Percentiles rank a stretch among this genome's conserved stretches.
Conservation (phyloP, 1,140 invertebrate genomes). For the Gryllus bimaculatus region DNA sequence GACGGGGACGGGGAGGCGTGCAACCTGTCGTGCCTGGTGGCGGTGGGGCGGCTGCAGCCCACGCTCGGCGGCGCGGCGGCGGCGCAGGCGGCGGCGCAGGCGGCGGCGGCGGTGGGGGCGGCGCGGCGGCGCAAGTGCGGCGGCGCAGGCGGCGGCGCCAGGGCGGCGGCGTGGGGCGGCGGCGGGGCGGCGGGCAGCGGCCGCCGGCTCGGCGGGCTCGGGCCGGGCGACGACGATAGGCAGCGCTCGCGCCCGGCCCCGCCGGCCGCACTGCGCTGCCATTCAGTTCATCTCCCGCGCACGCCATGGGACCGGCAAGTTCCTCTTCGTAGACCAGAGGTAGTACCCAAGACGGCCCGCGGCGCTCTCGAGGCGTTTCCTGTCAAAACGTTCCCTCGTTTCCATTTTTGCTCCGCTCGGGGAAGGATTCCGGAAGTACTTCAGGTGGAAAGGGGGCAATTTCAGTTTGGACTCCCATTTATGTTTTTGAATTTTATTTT, state of each 20-base stretch:
- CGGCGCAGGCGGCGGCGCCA: constrained; percentile 52
- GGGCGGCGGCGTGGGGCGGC: constrained; percentile 22
- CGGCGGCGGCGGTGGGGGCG: constrained; percentile 28
- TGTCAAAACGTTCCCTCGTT: not conserved
- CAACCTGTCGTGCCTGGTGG: constrained; percentile 78
- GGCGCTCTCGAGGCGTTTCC: not conserved
- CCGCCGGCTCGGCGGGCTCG: constrained; percentile 39
- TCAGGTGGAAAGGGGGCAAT: too few species aligned
- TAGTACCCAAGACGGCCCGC: constrained; percentile 29
- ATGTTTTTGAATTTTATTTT: too few species aligned
- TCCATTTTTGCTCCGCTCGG: not conserved
- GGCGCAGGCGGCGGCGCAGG: constrained; percentile 16
- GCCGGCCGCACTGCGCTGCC: constrained; percentile 39
- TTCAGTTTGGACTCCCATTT: too few species aligned
- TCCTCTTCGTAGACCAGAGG: constrained; percentile 60
- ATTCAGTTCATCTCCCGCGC: constrained; percentile 57
- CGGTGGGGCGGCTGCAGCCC: constrained; percentile 61
- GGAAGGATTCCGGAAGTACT: too few species aligned
- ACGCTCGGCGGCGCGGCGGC: constrained; percentile 29
- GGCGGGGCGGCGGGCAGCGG: constrained; percentile 66
- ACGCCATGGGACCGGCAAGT: constrained; percentile 50
- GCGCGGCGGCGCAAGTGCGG: constrained; percentile 63
- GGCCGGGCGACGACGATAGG: not conserved
- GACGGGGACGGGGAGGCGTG: constrained; percentile 62
- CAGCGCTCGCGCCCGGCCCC: constrained; percentile 19